Conservation (phyloP, 2,797 vertebrate genomes). For the Nothura maculosa region DNA sequence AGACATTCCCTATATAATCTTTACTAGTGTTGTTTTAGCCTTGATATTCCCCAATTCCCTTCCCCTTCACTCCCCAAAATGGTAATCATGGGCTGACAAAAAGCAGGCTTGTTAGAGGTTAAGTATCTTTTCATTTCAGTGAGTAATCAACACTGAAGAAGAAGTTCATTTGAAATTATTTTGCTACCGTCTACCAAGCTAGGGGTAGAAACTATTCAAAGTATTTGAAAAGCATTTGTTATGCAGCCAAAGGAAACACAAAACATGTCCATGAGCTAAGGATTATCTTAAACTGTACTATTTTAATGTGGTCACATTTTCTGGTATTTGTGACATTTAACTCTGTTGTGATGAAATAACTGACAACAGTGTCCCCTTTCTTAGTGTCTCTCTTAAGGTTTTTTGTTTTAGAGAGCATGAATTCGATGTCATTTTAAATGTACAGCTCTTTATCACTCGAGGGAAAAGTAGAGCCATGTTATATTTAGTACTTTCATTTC, state of each 20-base stretch:
- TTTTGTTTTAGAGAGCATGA: conserved; percentile 85
- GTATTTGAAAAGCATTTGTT: conserved; percentile 17
- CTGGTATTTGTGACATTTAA: conserved; percentile 59
- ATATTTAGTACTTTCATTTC: conserved; percentile 96
- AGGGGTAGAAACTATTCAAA: not conserved
- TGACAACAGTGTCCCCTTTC: conserved; percentile 66
- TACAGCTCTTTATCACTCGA: conserved; percentile 93
- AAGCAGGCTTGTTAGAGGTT: not conserved
- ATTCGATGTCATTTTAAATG: conserved; percentile 93
- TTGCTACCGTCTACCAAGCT: not conserved
- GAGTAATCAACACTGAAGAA: not conserved
- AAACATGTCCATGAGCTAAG: conserved; percentile 3
- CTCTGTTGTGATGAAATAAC: conserved; percentile 44
- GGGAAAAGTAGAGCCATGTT: conserved; percentile 92
- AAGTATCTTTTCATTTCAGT: not conserved
- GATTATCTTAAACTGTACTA: conserved; percentile 21
- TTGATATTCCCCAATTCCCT: not conserved
- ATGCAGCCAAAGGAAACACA: not conserved
- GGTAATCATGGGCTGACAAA: not conserved
- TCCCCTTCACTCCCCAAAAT: not conserved
- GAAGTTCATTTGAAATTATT: conserved; percentile 1
- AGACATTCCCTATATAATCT: not conserved
- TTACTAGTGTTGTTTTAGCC: not conserved
- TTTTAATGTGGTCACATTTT: conserved; percentile 33
- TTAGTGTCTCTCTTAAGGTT: conserved; percentile 67